Conservation (phyloP, 2,888 invertebrate genomes). For the Aleiodes leptofemur region DNA sequence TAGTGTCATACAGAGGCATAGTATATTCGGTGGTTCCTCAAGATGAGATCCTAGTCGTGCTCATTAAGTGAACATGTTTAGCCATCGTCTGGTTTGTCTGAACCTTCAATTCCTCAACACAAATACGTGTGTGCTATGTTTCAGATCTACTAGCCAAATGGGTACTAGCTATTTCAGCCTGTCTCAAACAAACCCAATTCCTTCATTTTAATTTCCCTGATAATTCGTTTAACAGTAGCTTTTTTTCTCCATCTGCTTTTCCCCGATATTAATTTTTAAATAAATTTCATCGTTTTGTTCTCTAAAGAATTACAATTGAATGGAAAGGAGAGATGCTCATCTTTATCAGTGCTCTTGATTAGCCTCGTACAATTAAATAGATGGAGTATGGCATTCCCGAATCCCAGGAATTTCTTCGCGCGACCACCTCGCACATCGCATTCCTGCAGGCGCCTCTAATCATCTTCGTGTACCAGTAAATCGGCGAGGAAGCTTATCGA, state of each 20-base stretch:
- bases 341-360: constrained; percentile 25
- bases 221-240: constrained; percentile 69
- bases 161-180: constrained; percentile 34
- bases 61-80: constrained; percentile 59
- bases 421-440: constrained; percentile 35
- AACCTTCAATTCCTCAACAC: constrained; percentile 11
- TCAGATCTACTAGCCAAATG: too few relatives aligned
- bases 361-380: constrained; percentile 21
- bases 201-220: constrained; percentile 67
- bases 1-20: constrained; percentile 36
- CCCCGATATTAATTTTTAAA: constrained; percentile 29
- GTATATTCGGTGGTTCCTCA: constrained; percentile 14
- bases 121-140: too few relatives aligned
- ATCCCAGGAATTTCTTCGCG: constrained; percentile 27
- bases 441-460: constrained; percentile 38
- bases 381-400: constrained; percentile 26
- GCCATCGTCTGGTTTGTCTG: constrained; percentile 42
- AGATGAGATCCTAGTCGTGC: constrained; percentile 42
- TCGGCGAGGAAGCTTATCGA: constrained; percentile 52
- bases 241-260: constrained; percentile 34
- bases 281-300: neutral
- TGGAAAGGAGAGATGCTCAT: neutral
- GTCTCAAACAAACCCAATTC: constrained; percentile 64
- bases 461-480: constrained; percentile 53
- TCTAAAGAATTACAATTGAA: too few relatives aligned